phyloP scores from a whole-genome alignment of 2,888 invertebrate genomes.

The Pollenia angustigena region DNA sequence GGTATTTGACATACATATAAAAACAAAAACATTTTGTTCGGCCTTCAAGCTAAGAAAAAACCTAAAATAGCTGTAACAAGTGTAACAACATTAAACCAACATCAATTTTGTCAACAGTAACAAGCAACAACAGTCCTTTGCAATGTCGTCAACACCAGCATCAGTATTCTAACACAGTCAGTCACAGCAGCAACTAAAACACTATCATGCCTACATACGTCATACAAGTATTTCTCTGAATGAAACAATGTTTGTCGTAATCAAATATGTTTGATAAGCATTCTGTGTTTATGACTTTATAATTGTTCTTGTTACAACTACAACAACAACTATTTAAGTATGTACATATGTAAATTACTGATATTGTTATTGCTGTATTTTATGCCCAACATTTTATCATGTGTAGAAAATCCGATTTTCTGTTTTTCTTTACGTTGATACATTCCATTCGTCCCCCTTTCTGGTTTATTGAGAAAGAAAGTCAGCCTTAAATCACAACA shows the following conservation, averaged over 20 bases:
- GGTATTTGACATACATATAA: conserved; percentile 29
- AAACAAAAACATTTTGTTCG: conserved; percentile 42
- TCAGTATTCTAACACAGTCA: background rate
- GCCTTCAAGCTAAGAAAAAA: conserved; percentile 23
- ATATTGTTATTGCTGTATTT: conserved; percentile 15
- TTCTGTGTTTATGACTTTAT: conserved; percentile 46
- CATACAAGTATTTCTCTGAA: background rate
- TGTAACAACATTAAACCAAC: conserved; percentile 59
- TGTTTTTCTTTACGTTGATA: background rate
- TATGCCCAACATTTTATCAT: conserved; percentile 29
- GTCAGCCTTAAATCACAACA: conserved; percentile 35
- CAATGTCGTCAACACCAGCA: conserved; percentile 11
- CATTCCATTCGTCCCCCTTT: background rate
- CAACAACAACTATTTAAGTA: background rate
- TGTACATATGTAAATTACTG: background rate
- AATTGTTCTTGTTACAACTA: background rate
- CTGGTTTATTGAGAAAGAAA: conserved; percentile 1
- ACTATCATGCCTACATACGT: background rate
- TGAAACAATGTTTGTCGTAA: conserved; percentile 39
- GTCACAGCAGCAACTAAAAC: conserved; percentile 1
- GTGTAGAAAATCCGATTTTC: conserved; percentile 56
- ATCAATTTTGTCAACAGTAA: conserved; percentile 39
- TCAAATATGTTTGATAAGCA: conserved; percentile 59
- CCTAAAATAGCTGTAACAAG: conserved; percentile 32
- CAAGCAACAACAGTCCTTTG: conserved; percentile 1